Evolutionary conservation across 2,113 vertebrate genomes (phyloP), one percentile per base, ranked within the genome.

Genomic region (Lanius ludovicianus): DNA sequence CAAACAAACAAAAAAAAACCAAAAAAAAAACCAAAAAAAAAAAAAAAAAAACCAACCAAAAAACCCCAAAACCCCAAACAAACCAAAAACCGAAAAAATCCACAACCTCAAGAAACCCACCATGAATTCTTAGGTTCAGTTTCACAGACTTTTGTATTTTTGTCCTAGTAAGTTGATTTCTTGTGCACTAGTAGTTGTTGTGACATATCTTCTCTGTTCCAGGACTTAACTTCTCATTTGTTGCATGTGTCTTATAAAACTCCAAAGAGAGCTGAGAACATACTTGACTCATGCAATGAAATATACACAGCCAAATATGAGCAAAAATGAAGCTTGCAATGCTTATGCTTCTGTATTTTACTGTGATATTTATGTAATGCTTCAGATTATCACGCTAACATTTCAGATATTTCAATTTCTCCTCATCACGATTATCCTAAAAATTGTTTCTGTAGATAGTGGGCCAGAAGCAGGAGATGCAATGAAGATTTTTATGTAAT

Each of bases 321-420:
- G 49, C 93, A 82, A 75, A 95, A 95, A 94, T 65, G 82, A 83
- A 78, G 37, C 75, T 95, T 82, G 87, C 64, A 89, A 13, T 62
- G 35, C 33, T 33, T 64, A 30, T 46, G 30, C 60, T 94, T 79
- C 13, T 79, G 56, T 74, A 76, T 87, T 94, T 74, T 89, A 70
- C 53, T 56, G 20, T 41, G 50, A 24, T 90, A 25, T 78, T 90
- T 94, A 82, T 46, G 20, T 57, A 69, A 60, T 44, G 46, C 63
- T 60, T 77, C 64, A 56, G 70, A 84, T 94, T 87, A 42, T 63
- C 70, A 6, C 84, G 74, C 60, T 57, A 50, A 81, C 63, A 84
- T 91, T 96, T 95, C 87, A 93, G 80, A 82, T 93, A 79, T 88
- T 88, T 93, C 73, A 82, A 55, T 94, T 92, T 95, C 89, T 95